Percentiles rank a stretch among this genome's conserved stretches.
These are phyloP conservation scores for Cepphus grylle DNA, from an alignment of 2,113 vertebrate species.

Conservation along the genomic window DNA sequence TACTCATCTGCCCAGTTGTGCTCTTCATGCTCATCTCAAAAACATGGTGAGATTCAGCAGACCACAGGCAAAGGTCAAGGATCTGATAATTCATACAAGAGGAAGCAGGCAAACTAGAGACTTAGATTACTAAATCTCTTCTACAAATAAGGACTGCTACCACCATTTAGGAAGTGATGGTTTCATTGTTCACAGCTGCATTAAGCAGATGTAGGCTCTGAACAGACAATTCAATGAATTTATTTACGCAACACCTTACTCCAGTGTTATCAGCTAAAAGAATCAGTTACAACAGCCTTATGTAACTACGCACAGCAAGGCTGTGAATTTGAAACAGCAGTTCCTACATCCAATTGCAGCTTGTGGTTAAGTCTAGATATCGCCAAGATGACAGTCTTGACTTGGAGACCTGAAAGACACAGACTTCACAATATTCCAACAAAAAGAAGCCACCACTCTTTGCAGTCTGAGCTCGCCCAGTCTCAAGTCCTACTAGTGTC, in stretches of 20 bases:
- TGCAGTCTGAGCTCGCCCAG: neutral
- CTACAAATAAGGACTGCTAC: neutral
- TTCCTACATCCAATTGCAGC: neutral
- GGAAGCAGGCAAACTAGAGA: neutral
- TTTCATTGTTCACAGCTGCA: neutral
- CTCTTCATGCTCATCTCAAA: neutral
- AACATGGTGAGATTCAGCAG: neutral
- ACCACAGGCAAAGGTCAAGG: neutral
- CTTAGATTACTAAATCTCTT: neutral
- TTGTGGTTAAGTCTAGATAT: neutral
- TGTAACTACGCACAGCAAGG: neutral
- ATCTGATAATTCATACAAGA: neutral
- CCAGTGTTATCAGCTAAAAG: neutral
- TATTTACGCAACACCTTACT: neutral
- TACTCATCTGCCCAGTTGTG: neutral
- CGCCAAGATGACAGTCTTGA: no score
- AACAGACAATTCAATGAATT: neutral
- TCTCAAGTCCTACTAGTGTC: neutral
- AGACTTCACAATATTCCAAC: neutral
- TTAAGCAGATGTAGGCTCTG: neutral
- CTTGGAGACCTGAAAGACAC: neutral
- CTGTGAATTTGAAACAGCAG: neutral
- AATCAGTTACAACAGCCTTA: neutral
- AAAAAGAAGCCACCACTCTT: neutral
- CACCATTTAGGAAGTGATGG: rapidly evolving